Percentiles rank a stretch among this genome's conserved stretches.
Evolutionary conservation across 2,888 invertebrate genomes (phyloP).

Genomic region (Aporophyla lueneburgensis): DNA sequence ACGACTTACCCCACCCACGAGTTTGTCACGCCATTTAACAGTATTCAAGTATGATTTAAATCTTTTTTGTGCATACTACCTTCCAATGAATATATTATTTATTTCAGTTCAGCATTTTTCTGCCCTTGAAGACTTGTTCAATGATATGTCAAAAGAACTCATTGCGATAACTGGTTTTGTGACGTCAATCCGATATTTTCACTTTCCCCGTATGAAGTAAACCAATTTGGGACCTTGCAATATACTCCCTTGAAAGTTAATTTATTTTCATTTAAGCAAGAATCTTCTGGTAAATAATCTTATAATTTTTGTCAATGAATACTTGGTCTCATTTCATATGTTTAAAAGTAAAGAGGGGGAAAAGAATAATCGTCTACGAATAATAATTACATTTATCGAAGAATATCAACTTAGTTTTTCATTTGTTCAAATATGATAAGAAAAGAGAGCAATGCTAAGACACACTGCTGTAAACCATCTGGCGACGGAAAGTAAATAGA

Average conservation of each 20-base stretch:
- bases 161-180: slow-evolving; percentile 16
- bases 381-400: neutral
- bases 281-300: neutral
- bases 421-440: neutral
- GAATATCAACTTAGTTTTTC: neutral
- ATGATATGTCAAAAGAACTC: slow-evolving; percentile 23
- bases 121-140: slow-evolving; percentile 24
- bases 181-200: slow-evolving; percentile 41
- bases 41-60: slow-evolving; percentile 6
- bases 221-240: neutral
- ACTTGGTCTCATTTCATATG: neutral
- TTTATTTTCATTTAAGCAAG: neutral
- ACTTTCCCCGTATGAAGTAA: neutral
- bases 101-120: slow-evolving; percentile 10
- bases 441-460: neutral
- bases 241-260: neutral
- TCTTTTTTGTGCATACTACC: neutral
- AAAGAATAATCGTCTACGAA: too few relatives aligned
- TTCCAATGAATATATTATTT: slow-evolving; percentile 10
- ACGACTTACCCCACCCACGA: neutral
- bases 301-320: neutral
- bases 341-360: neutral
- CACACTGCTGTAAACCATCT: slow-evolving; percentile 43
- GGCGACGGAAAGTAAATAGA: slow-evolving; percentile 46
- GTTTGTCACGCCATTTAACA: neutral